Percentiles rank a stretch among this genome's conserved stretches.
These are phyloP conservation scores for Promerops cafer DNA, from an alignment of 2,113 vertebrate genomes.

Conservation along the genomic window DNA sequence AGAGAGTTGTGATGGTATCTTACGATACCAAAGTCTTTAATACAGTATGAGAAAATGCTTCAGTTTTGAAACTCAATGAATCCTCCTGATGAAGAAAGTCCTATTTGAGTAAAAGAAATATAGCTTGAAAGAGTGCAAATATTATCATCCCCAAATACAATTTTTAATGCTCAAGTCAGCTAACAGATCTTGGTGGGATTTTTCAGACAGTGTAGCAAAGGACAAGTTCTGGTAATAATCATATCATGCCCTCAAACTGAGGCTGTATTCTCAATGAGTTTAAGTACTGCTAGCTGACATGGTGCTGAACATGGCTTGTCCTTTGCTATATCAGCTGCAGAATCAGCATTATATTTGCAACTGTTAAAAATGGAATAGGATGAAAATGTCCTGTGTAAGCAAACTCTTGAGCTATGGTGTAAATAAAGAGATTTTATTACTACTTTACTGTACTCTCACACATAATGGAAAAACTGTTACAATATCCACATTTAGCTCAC, in stretches of 20 bases:
- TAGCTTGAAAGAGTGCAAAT: not conserved
- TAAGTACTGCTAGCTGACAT: not conserved
- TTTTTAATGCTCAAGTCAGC: not conserved
- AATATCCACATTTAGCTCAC: not conserved
- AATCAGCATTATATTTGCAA: slow-evolving; percentile 15
- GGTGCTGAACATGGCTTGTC: not conserved
- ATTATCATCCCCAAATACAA: not conserved
- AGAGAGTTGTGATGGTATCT: not conserved
- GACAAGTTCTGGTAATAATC: not conserved
- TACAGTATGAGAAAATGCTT: not conserved
- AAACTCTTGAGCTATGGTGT: not conserved
- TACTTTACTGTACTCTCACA: not conserved
- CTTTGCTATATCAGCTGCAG: slow-evolving; percentile 5
- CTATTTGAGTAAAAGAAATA: not conserved
- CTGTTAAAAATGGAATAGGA: not conserved
- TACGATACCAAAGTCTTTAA: not conserved
- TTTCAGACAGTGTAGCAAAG: not conserved
- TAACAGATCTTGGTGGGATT: not conserved
- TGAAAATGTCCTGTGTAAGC: slow-evolving; percentile 4
- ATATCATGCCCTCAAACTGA: not conserved
- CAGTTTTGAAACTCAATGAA: not conserved
- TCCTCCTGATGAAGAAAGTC: not conserved
- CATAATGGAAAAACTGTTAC: not conserved
- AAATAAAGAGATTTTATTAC: slow-evolving; percentile 15
- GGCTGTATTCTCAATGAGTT: not conserved